phyloP scores from a whole-genome alignment of 2,797 vertebrate genomes.

The Cichlasoma orientale region DNA sequence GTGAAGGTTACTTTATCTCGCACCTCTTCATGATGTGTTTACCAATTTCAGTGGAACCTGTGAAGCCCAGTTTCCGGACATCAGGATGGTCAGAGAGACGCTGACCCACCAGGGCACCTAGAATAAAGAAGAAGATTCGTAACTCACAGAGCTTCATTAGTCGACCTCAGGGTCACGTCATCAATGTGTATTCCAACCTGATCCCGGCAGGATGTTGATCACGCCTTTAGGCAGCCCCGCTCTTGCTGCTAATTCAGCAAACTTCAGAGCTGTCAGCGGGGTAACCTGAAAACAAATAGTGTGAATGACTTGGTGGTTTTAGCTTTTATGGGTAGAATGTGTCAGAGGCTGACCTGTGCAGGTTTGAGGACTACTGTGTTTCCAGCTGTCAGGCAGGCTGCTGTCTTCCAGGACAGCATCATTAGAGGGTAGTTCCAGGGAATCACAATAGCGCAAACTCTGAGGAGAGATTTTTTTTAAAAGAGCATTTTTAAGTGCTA shows the following conservation, averaged over 20 bases:
- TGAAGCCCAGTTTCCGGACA: conserved; percentile 89
- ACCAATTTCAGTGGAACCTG: conserved; percentile 88
- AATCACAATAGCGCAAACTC: conserved; percentile 88
- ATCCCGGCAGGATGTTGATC: conserved; percentile 87
- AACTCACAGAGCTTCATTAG: background rate
- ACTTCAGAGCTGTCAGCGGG: conserved; percentile 88
- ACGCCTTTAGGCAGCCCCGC: conserved; percentile 89
- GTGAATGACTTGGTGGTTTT: background rate
- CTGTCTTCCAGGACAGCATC: conserved; percentile 91
- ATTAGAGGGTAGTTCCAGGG: conserved; percentile 92
- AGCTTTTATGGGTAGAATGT: background rate
- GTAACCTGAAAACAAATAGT: conserved; percentile 81
- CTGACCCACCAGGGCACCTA: conserved; percentile 87
- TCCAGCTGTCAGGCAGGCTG: conserved; percentile 87
- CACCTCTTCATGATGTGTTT: conserved; percentile 94
- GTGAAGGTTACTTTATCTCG: background rate
- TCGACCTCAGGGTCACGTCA: background rate
- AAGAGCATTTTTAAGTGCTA: background rate
- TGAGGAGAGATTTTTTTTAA: conserved; percentile 2
- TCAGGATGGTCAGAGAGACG: conserved; percentile 87
- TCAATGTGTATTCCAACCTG: conserved; percentile 71
- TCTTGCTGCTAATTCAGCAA: conserved; percentile 85
- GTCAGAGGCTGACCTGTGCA: conserved; percentile 78
- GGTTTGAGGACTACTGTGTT: conserved; percentile 90
- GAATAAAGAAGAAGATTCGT: background rate